A percentile compares a stretch with the other conserved stretches of the same genome.
Evolutionary conservation across 2,888 invertebrate species (phyloP).

Genomic region (Lydus trimaculatus): DNA sequence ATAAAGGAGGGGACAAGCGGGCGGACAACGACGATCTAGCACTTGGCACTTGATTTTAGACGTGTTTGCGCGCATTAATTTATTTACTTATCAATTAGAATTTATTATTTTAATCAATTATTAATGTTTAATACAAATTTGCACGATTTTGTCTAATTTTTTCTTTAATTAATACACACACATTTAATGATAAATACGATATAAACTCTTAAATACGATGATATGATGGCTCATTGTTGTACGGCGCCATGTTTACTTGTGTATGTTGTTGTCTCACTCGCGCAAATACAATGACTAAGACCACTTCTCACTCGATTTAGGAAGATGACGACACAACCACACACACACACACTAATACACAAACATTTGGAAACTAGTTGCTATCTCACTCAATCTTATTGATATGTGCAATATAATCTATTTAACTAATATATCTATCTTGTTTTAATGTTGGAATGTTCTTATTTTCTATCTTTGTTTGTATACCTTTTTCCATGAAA

Average conservation of each 20-base stretch:
- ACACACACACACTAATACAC: conserved; percentile 13
- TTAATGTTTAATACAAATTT: too few species aligned
- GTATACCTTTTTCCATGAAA: conserved; percentile 56
- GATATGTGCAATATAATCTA: background rate
- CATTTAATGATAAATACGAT: conserved; percentile 32
- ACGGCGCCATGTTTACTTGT: conserved; percentile 62
- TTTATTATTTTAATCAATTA: too few species aligned
- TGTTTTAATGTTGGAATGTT: conserved; percentile 15
- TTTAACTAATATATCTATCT: conserved; percentile 10
- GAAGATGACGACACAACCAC: conserved; percentile 21
- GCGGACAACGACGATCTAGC: conserved; percentile 10
- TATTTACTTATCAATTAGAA: background rate
- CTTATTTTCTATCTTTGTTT: conserved; percentile 22
- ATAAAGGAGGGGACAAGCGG: background rate
- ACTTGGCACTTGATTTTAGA: conserved; percentile 47
- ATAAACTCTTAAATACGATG: conserved; percentile 55
- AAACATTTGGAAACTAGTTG: background rate
- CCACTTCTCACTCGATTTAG: conserved; percentile 40
- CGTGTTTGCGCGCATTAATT: conserved; percentile 27
- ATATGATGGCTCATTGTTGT: conserved; percentile 58
- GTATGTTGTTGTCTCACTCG: conserved; percentile 51
- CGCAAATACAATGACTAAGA: conserved; percentile 47
- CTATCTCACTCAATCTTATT: background rate
- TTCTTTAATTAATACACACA: background rate
- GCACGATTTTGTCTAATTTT: background rate